A percentile compares a stretch with the other conserved stretches of the same genome.
phyloP scores from a whole-genome alignment of 2,113 vertebrate species.

The Blennius ocellaris region DNA sequence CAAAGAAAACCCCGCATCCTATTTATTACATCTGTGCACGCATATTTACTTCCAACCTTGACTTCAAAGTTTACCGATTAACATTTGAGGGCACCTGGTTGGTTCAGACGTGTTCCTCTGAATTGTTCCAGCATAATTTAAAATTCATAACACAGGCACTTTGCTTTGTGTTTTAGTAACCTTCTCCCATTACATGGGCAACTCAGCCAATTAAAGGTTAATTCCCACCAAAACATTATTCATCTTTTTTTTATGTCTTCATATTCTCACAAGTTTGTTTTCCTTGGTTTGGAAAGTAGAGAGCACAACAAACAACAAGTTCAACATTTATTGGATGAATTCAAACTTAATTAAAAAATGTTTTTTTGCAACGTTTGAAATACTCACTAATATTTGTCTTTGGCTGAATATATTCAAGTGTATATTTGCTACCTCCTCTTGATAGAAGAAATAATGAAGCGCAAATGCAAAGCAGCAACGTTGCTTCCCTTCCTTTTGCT shows the following conservation, averaged over 20 bases:
- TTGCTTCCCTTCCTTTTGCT: conserved; percentile 23
- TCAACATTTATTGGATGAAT: neutral
- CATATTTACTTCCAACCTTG: conserved; percentile 72
- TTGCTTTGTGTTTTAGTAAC: neutral
- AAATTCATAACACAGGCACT: conserved; percentile 14
- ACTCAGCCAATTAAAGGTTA: neutral
- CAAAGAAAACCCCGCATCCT: conserved; percentile 81
- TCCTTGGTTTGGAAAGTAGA: neutral
- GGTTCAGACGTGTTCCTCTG: conserved; percentile 56
- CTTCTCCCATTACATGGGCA: neutral
- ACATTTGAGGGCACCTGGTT: conserved; percentile 70
- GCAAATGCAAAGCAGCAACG: conserved; percentile 24
- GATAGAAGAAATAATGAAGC: neutral
- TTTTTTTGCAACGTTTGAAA: too few relatives aligned
- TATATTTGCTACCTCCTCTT: conserved; percentile 6
- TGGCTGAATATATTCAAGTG: neutral
- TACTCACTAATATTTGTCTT: too few relatives aligned
- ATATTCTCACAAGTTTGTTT: too few relatives aligned
- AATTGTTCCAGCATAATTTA: conserved; percentile 28
- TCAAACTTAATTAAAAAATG: too few relatives aligned
- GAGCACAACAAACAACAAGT: neutral
- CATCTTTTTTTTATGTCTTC: neutral
- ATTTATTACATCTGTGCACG: conserved; percentile 78
- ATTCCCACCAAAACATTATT: neutral
- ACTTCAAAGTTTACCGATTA: conserved; percentile 81